Conservation (phyloP, 1,140 invertebrate species). For the Riptortus pedestris region DNA sequence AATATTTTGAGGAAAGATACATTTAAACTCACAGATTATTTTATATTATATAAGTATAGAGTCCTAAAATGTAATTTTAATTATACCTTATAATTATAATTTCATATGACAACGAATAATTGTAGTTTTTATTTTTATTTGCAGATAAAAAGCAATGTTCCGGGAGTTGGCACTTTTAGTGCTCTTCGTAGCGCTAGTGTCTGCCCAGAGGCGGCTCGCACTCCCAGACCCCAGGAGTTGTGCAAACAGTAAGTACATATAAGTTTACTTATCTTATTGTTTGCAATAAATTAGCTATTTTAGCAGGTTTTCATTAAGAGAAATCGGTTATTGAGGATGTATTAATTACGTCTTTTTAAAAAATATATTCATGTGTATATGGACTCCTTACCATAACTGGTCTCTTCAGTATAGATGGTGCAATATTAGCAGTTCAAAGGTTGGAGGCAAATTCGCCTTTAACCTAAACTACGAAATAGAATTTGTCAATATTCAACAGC, state of each 20-base stretch:
- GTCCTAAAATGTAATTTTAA: not conserved
- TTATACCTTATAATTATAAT: not conserved
- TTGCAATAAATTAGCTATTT: no score
- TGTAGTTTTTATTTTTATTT: constrained; percentile 8
- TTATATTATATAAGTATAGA: not conserved
- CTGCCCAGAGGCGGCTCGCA: constrained; percentile 70
- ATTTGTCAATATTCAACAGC: no score
- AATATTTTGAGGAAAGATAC: not conserved
- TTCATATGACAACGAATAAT: not conserved
- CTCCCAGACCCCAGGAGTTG: constrained; percentile 79
- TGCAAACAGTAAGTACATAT: constrained; percentile 60
- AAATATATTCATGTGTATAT: not conserved
- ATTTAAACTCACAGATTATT: not conserved
- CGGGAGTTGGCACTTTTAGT: constrained; percentile 47
- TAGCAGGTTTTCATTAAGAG: no score
- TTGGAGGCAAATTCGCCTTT: no score
- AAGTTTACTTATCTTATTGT: no score
- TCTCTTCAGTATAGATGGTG: no score
- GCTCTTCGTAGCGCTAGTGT: constrained; percentile 51
- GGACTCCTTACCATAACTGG: no score
- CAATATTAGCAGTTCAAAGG: no score
- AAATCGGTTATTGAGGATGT: no score
- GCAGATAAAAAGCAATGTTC: constrained; percentile 35
- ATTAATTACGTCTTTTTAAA: no score
- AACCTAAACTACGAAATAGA: no score